Evolutionary conservation across 2,797 vertebrate genomes (phyloP), one percentile per base, ranked within the genome.

Genomic region (Distichodus sexfasciatus): DNA sequence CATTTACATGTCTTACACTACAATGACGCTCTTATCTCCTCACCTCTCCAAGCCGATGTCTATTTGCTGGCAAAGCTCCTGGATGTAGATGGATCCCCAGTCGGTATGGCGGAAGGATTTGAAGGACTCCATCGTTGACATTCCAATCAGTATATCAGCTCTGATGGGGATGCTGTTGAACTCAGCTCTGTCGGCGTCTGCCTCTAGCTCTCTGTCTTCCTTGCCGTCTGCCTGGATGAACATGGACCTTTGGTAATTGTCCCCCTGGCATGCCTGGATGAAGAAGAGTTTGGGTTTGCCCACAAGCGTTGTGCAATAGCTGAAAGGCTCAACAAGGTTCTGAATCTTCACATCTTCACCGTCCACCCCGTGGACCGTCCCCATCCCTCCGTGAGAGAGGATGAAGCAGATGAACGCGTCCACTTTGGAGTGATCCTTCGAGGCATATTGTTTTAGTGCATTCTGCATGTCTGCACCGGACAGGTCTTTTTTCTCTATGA

Each of bases 231-330:
- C 48, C 26, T 69, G 50, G 29, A 38, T 4, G 19, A 0, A 0
- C 0, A 40, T 8, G 8, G 85, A 83, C 3, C 0, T 1, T 78
- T 91, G 88, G 26, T 23, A 48, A 1, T 0, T 0, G 0, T 0
- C 6, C 1, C 88, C 88, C 40, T 92, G 90, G 71, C 90, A 91
- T 0, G 91, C 90, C 74, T 92, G 89, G 82, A 98, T 92, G 77
- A 98, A 98, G 82, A 97, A 98, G 28, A 97, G 77, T 78, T 98
- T 98, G 14, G 96, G 96, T 79, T 98, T 98, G 57, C 87, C 87
- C 9, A 65, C 66, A 70, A 98, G 87, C 0, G 90, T 88, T 3
- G 0, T 23, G 41, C 72, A 72, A 0, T 78, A 83, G 2, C 74
- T 88, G 81, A 96, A 95, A 50, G 79, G 88, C 31, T 12, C 6